Evolutionary conservation across 2,797 vertebrate species (phyloP).

Genomic region (Phylloscopus collybita): DNA sequence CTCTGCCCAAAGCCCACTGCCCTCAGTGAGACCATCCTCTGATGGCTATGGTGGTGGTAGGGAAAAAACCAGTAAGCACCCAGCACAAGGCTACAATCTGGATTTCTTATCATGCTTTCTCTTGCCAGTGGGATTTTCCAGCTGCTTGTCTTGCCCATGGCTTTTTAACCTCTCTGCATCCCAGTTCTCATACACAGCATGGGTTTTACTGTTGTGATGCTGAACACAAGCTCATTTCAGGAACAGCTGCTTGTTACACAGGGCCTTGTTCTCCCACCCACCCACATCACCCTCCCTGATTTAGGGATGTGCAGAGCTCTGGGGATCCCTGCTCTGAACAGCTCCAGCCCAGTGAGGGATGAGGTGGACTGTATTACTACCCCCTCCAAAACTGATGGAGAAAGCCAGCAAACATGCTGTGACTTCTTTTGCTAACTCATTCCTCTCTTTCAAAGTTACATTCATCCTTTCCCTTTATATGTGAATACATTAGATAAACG

Average conservation of each 20-base stretch:
- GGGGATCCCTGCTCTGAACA: neutral
- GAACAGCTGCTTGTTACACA: neutral
- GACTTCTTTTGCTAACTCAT: neutral
- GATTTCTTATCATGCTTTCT: neutral
- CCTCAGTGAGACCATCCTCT: neutral
- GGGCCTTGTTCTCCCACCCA: neutral
- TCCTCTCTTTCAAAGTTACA: neutral
- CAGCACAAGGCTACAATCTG: neutral
- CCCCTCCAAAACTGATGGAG: neutral
- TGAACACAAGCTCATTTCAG: neutral
- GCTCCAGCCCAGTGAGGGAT: neutral
- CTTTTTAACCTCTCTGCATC: neutral
- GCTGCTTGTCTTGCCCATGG: neutral
- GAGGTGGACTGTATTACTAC: neutral
- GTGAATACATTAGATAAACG: neutral
- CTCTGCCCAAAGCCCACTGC: neutral
- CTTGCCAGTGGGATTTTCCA: neutral
- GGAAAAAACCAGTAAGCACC: neutral
- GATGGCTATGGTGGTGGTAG: fast-evolving
- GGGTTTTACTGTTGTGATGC: neutral
- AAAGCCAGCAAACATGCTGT: neutral
- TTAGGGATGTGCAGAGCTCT: neutral
- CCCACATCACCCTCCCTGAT: neutral
- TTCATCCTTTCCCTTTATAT: neutral
- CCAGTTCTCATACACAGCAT: fast-evolving